Evolutionary conservation across 2,888 invertebrate genomes (phyloP).

Genomic region (Noctua janthina): DNA sequence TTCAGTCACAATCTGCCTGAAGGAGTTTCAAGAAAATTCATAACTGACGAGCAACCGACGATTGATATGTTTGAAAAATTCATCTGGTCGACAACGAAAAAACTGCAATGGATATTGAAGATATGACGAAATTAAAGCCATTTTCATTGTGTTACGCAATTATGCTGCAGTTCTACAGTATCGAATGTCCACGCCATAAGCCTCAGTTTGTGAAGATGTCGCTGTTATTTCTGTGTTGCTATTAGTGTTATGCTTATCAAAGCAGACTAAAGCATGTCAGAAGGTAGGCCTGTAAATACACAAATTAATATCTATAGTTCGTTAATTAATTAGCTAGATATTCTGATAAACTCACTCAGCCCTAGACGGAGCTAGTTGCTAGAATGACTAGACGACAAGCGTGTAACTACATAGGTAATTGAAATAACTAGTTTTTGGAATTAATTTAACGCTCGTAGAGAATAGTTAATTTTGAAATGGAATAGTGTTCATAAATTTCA

Average conservation of each 20-base stretch:
- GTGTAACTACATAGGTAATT: constrained; percentile 36
- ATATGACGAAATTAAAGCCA: background rate
- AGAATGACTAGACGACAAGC: constrained; percentile 29
- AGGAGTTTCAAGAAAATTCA: background rate
- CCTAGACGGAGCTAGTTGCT: background rate
- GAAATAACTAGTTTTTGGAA: constrained; percentile 46
- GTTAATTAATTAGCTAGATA: background rate
- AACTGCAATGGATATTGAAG: background rate
- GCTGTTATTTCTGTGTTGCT: background rate
- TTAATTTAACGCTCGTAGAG: constrained; percentile 37
- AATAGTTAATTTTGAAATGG: constrained; percentile 27
- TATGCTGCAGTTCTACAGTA: background rate
- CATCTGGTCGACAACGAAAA: background rate
- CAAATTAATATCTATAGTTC: background rate
- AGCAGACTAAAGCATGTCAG: background rate
- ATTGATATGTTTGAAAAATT: background rate
- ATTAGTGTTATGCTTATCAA: background rate
- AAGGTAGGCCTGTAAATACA: background rate
- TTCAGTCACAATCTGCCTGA: background rate
- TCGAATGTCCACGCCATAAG: background rate
- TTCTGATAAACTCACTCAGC: constrained; percentile 23
- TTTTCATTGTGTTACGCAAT: background rate
- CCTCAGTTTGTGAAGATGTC: background rate
- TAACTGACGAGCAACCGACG: background rate
- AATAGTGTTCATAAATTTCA: constrained; percentile 34